phyloP scores from a whole-genome alignment of 2,888 invertebrate genomes.

The Caenorhabditis sulstoni region DNA sequence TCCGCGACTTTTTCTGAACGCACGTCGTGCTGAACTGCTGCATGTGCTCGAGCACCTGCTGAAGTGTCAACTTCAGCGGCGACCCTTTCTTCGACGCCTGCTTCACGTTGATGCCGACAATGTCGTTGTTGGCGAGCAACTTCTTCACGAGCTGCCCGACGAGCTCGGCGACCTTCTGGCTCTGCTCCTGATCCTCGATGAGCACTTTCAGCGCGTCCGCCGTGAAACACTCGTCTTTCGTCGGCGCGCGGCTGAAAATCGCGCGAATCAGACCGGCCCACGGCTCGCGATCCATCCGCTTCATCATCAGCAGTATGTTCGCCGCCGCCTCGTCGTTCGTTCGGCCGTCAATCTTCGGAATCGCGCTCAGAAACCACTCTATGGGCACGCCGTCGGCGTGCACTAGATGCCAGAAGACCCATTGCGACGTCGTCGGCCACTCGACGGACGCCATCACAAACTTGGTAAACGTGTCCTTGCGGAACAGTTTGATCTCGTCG shows the following conservation, averaged over 20 bases:
- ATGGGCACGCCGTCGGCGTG: constrained; percentile 68
- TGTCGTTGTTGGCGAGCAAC: constrained; percentile 38
- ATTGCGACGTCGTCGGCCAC: constrained; percentile 98
- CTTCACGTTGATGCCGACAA: constrained; percentile 23
- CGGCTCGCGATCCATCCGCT: constrained; percentile 85
- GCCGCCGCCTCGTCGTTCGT: constrained; percentile 94
- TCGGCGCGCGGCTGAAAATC: constrained; percentile 85
- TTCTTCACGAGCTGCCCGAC: constrained; percentile 81
- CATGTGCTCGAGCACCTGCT: constrained; percentile 87
- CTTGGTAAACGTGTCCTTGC: constrained; percentile 82
- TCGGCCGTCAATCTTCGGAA: constrained; percentile 85
- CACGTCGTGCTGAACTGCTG: constrained; percentile 88
- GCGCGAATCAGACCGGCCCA: constrained; percentile 90
- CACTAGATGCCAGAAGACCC: constrained; percentile 93
- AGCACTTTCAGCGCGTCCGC: constrained; percentile 90
- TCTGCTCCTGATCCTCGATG: constrained; percentile 93
- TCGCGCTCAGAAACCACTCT: constrained; percentile 67
- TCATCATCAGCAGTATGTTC: constrained; percentile 91
- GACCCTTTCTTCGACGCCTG: constrained; percentile 12
- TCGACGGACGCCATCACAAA: constrained; percentile 86
- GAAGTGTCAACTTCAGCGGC: constrained; percentile 41
- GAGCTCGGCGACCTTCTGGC: constrained; percentile 84
- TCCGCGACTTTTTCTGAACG: constrained; percentile 79
- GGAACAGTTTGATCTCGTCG: constrained; percentile 85
- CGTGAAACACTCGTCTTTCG: constrained; percentile 88